A percentile compares a stretch with the other conserved stretches of the same genome.
These are phyloP conservation scores for Myiotriccus ornatus DNA, from an alignment of 2,797 vertebrate species.

Conservation along the genomic window DNA sequence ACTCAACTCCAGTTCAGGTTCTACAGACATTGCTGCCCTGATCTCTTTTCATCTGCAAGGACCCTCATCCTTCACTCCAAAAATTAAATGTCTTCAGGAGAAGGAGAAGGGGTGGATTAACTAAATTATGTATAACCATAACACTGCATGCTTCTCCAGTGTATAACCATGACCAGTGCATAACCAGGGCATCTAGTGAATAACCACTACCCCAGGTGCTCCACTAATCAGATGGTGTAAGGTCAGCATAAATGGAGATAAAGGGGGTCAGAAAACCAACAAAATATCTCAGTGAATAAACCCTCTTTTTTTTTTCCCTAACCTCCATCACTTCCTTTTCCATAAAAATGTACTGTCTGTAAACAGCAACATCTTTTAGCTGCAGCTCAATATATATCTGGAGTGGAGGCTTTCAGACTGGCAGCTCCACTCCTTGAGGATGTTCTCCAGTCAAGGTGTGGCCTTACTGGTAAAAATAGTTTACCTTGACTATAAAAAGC, in stretches of 20 bases:
- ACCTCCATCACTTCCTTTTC: not conserved
- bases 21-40: not conserved
- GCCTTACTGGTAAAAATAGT: not conserved
- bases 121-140: not conserved
- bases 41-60: not conserved
- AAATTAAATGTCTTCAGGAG: not conserved
- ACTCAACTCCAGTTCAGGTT: not conserved
- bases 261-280: not conserved
- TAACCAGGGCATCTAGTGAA: not conserved
- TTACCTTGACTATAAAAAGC: not conserved
- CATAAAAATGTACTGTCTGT: not conserved
- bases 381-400: not conserved
- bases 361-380: not conserved
- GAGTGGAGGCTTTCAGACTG: not conserved
- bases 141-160: not conserved
- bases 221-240: not conserved
- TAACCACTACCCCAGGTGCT: rapidly evolving
- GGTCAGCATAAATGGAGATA: not conserved
- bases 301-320: not conserved
- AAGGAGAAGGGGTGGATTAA: not conserved
- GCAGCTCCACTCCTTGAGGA: not conserved
- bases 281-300: not conserved
- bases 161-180: not conserved
- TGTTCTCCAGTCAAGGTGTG: not conserved
- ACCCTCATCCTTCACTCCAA: not conserved